These are phyloP conservation scores for Chymomyza costata DNA, from an alignment of 1,140 invertebrate species.

Conservation along the genomic window DNA sequence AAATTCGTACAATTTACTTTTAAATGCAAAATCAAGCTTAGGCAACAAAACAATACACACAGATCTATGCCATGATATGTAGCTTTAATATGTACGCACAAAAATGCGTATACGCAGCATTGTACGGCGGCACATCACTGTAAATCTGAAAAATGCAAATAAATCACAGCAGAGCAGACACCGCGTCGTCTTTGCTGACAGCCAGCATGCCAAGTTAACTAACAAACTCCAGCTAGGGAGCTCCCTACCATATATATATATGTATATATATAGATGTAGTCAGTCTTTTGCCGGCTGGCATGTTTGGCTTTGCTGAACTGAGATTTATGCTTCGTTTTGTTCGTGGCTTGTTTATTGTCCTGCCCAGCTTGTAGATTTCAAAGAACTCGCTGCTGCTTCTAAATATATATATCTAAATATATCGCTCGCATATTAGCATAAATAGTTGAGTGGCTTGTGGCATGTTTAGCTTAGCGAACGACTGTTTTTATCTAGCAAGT, in stretches of 20 bases:
- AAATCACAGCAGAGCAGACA: conserved; percentile 38
- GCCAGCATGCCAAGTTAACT: too few relatives aligned
- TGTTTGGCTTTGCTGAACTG: conserved; percentile 13
- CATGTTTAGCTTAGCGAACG: too few relatives aligned
- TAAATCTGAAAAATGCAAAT: conserved; percentile 59
- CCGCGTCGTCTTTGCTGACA: conserved; percentile 12
- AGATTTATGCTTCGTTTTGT: conserved; percentile 55
- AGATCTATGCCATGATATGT: too few relatives aligned
- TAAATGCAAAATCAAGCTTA: conserved; percentile 62
- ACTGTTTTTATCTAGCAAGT: too few relatives aligned
- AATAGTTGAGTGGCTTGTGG: conserved; percentile 10
- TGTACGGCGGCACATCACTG: conserved; percentile 44
- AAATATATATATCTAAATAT: too few relatives aligned
- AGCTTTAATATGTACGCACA: too few relatives aligned
- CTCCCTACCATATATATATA: too few relatives aligned
- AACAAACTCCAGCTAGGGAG: too few relatives aligned
- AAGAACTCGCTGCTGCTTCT: too few relatives aligned
- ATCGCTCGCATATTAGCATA: conserved; percentile 46
- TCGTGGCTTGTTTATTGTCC: conserved; percentile 41
- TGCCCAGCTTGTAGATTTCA: too few relatives aligned
- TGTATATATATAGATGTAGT: too few relatives aligned
- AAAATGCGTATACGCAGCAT: conserved; percentile 62
- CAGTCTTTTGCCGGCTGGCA: conserved; percentile 1
- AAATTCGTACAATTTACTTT: conserved; percentile 62
- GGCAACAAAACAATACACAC: too few relatives aligned